Conservation (phyloP, 1,140 invertebrate species). For the Bombus balteatus region DNA sequence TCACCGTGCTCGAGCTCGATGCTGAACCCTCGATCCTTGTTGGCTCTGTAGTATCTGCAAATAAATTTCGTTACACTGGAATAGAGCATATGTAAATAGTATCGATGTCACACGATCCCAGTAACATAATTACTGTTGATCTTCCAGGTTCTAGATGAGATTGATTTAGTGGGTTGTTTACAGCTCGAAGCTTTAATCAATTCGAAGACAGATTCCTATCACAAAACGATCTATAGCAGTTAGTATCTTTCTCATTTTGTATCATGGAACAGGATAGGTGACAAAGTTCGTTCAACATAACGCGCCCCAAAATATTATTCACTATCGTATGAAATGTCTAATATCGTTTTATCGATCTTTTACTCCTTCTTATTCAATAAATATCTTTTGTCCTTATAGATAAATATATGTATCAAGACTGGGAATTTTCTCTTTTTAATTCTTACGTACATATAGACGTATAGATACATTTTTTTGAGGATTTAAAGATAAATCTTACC, state of each 20-base stretch:
- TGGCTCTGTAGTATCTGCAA: constrained; percentile 14
- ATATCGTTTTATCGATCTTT: no score
- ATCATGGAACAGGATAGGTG: neutral
- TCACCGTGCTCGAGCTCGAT: constrained; percentile 5
- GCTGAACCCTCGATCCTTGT: neutral
- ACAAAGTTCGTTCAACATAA: no score
- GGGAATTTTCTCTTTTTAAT: no score
- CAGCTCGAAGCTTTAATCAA: neutral
- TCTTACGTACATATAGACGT: no score
- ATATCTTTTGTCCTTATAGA: no score
- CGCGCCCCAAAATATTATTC: no score
- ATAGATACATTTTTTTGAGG: no score
- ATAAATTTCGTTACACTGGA: neutral
- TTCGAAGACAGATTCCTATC: neutral
- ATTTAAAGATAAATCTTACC: neutral
- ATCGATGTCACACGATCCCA: neutral
- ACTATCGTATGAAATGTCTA: no score
- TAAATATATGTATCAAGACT: no score
- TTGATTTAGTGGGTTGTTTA: neutral
- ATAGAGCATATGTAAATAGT: neutral
- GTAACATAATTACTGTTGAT: neutral
- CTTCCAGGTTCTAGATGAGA: neutral
- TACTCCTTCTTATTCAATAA: no score
- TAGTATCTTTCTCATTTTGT: neutral
- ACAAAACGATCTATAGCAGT: neutral